phyloP scores from a whole-genome alignment of 2,113 vertebrate species.

The Eptatretus burgeri region DNA sequence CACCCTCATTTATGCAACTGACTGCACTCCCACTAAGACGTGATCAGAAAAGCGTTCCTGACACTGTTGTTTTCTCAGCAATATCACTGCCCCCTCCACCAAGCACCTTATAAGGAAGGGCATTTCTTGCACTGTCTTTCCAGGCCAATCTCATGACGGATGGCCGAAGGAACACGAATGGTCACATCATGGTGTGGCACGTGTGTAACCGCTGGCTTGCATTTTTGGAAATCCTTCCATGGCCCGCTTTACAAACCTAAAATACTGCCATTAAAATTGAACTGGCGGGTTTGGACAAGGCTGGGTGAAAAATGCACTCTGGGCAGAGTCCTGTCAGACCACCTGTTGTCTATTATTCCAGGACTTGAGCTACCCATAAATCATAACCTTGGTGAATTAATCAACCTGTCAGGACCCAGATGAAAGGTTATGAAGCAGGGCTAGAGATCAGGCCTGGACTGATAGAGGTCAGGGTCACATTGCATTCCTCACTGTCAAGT shows the following conservation, averaged over 20 bases:
- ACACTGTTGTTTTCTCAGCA: no score
- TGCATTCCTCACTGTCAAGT: conserved; percentile 99
- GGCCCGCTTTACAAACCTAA: no score
- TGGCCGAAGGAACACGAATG: no score
- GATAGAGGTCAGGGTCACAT: conserved; percentile 99
- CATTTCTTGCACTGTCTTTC: no score
- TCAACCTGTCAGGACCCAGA: conserved; percentile 99
- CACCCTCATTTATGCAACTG: conserved; percentile 37
- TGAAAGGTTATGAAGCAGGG: conserved; percentile 57
- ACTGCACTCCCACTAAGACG: conserved; percentile 17
- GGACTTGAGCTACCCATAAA: conserved; percentile 99
- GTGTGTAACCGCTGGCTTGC: no score
- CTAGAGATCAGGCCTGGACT: conserved; percentile 70
- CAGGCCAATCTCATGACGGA: no score
- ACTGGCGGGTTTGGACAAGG: conserved; percentile 1
- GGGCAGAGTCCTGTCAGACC: conserved; percentile 45
- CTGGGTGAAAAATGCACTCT: conserved; percentile 41
- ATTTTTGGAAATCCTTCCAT: no score
- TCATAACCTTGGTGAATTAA: conserved; percentile 99
- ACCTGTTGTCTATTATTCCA: conserved; percentile 99
- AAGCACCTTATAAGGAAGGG: no score
- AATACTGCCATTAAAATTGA: no score
- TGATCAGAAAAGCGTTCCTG: conserved; percentile 15
- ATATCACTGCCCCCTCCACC: no score
- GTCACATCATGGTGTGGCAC: no score